Conservation (phyloP, 2,113 vertebrate genomes). For the Jacana jacana region DNA sequence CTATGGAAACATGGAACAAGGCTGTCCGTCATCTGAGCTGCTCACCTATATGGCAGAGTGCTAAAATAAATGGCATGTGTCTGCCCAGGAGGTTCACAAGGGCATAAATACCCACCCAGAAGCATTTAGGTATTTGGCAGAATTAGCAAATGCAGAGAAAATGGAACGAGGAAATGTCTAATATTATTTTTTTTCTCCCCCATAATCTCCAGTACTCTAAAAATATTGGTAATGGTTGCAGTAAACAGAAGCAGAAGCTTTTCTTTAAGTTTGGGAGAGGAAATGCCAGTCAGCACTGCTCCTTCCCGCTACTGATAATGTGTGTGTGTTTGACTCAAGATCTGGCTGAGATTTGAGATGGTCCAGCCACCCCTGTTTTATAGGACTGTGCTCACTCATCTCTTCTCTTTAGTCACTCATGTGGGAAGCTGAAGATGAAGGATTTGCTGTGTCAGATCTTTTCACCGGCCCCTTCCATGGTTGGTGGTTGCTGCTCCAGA, state of each 20-base stretch:
- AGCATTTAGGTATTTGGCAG: neutral
- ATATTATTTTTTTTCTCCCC: too few species aligned
- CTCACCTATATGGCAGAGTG: neutral
- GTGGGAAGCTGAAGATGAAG: neutral
- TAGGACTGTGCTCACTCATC: neutral
- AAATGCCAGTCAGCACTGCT: neutral
- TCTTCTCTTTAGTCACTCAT: neutral
- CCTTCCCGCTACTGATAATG: neutral
- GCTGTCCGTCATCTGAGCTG: neutral
- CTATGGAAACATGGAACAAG: neutral
- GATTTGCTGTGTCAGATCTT: constrained; percentile 6
- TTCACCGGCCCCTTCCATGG: neutral
- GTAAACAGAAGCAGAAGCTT: neutral
- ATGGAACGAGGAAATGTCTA: neutral
- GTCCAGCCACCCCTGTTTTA: neutral
- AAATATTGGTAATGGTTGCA: neutral
- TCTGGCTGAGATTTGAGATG: neutral
- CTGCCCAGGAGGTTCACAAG: neutral
- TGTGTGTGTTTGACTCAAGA: neutral
- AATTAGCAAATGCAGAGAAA: neutral
- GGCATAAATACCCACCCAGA: neutral
- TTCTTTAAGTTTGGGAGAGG: neutral
- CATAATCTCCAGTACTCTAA: neutral
- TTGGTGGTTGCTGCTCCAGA: neutral
- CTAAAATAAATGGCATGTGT: neutral